phyloP scores from a whole-genome alignment of 1,140 invertebrate genomes.

The Leptopilina clavipes region DNA sequence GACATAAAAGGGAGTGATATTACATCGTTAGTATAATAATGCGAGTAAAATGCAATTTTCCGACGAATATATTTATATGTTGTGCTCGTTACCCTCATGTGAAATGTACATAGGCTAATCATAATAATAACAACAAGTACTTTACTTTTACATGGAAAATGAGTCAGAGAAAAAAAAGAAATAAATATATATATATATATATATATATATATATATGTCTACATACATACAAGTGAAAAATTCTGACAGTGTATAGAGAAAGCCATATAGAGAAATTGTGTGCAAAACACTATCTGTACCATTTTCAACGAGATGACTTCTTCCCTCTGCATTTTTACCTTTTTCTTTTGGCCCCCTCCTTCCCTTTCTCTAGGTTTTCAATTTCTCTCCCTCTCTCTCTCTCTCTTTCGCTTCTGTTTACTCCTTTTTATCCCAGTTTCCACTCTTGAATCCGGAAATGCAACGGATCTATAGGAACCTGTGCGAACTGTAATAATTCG shows the following conservation, averaged over 20 bases:
- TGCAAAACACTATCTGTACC: not conserved
- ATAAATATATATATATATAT: not conserved
- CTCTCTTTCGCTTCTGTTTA: conserved; percentile 3
- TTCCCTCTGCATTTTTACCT: conserved; percentile 36
- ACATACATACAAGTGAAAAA: not conserved
- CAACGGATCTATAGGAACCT: conserved; percentile 37
- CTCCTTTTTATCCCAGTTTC: conserved; percentile 17
- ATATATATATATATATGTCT: no score
- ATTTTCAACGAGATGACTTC: conserved; percentile 17
- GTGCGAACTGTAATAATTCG: conserved; percentile 58
- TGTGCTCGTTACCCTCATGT: not conserved
- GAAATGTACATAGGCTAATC: not conserved
- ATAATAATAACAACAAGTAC: conserved; percentile 9
- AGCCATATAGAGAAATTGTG: not conserved
- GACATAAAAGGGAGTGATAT: conserved; percentile 9
- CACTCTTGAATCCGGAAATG: conserved; percentile 38
- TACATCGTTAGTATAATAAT: conserved; percentile 30
- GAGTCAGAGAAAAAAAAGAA: not conserved
- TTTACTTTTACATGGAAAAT: not conserved
- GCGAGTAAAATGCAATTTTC: conserved; percentile 11
- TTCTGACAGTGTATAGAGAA: not conserved
- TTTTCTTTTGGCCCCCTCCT: conserved; percentile 11
- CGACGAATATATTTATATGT: conserved; percentile 20
- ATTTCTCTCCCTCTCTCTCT: conserved; percentile 19
- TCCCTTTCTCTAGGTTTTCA: not conserved